Conservation (phyloP, 2,113 vertebrate genomes). For the Silurus asotus region DNA sequence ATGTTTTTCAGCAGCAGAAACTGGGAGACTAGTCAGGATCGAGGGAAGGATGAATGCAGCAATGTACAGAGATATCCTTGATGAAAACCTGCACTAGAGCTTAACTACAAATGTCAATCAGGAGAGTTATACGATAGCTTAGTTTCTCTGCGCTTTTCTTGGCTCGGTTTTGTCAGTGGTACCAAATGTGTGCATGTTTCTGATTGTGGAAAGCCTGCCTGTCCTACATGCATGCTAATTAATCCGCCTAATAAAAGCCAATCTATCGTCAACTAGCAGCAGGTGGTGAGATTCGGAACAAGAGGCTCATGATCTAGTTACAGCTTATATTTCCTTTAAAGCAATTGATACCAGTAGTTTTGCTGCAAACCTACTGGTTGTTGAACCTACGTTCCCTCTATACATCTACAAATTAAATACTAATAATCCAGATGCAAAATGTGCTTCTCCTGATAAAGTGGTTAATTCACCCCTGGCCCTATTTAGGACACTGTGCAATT, state of each 20-base stretch:
- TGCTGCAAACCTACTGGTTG: neutral
- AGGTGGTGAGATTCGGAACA: neutral
- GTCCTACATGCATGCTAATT: neutral
- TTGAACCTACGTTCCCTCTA: neutral
- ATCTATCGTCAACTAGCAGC: neutral
- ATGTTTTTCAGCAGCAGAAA: too few relatives aligned
- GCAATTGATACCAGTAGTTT: neutral
- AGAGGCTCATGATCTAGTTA: neutral
- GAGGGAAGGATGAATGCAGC: too few relatives aligned
- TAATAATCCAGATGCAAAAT: neutral
- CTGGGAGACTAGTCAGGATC: too few relatives aligned
- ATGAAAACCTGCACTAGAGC: too few relatives aligned
- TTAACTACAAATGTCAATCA: too few relatives aligned
- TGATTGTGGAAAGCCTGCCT: too few relatives aligned
- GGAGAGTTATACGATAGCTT: too few relatives aligned
- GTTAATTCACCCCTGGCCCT: neutral
- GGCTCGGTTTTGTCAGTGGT: too few relatives aligned
- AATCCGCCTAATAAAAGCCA: neutral
- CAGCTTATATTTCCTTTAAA: neutral
- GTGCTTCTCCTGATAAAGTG: neutral
- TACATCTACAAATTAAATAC: neutral
- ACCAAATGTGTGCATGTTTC: neutral
- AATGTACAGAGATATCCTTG: too few relatives aligned
- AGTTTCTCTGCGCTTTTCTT: too few relatives aligned
- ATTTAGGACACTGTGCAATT: neutral